Conservation (phyloP, 2,113 vertebrate genomes). For the Cyprinodon brontotheroides region DNA sequence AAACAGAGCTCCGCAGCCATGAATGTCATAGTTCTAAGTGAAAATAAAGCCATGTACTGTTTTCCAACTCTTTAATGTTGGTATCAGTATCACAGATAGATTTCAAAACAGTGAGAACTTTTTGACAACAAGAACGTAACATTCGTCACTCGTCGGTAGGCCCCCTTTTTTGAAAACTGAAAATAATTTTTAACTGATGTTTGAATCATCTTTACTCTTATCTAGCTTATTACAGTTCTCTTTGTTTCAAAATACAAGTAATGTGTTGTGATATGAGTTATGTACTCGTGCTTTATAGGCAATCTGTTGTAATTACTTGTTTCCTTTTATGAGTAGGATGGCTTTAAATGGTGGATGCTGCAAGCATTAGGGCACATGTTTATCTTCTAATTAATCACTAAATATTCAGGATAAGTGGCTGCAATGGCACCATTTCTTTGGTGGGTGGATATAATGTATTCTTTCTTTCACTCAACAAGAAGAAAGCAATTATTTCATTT, state of each 20-base stretch:
- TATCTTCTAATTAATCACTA: neutral
- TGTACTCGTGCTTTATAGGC: neutral
- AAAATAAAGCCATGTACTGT: too few relatives aligned
- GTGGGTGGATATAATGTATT: neutral
- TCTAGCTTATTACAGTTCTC: neutral
- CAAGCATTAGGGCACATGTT: neutral
- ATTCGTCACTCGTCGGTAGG: neutral
- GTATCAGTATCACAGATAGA: too few relatives aligned
- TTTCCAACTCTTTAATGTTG: too few relatives aligned
- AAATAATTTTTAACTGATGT: neutral
- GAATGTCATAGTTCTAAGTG: too few relatives aligned
- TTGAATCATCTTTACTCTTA: neutral
- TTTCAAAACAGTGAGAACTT: too few relatives aligned
- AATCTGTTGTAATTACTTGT: neutral
- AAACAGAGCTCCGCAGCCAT: too few relatives aligned
- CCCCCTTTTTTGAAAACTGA: neutral
- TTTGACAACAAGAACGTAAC: too few relatives aligned
- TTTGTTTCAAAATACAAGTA: neutral
- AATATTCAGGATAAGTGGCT: neutral
- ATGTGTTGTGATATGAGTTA: neutral
- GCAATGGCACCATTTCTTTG: neutral
- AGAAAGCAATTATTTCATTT: slow-evolving; percentile 4
- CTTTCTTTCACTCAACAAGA: slow-evolving; percentile 6
- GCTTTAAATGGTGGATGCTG: slow-evolving; percentile 1
- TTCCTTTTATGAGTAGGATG: neutral